Conservation (phyloP, 1,140 invertebrate genomes). For the Calycopis cecrops region DNA sequence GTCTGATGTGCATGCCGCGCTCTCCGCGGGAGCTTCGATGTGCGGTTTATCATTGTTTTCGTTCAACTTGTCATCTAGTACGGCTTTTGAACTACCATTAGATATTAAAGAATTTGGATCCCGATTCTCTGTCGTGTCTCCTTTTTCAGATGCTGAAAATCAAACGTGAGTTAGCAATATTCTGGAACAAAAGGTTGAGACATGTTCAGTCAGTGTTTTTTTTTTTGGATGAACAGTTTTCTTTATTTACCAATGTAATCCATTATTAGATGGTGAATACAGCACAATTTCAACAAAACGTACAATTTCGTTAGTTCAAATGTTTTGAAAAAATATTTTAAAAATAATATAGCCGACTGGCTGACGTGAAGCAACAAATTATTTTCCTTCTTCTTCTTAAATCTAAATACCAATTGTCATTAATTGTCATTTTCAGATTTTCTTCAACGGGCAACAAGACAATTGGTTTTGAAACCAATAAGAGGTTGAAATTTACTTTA, state of each 20-base stretch:
- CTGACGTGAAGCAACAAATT: conserved; percentile 68
- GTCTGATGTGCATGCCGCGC: conserved; percentile 50
- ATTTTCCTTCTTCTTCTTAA: conserved; percentile 23
- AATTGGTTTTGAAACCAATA: too few relatives aligned
- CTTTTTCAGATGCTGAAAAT: conserved; percentile 64
- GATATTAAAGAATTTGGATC: conserved; percentile 62
- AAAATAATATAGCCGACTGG: conserved; percentile 52
- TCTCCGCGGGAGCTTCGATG: conserved; percentile 51
- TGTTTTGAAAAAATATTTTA: conserved; percentile 70
- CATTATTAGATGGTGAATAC: conserved; percentile 37
- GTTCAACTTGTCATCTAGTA: conserved; percentile 45
- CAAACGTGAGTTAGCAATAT: conserved; percentile 65
- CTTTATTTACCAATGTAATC: conserved; percentile 56
- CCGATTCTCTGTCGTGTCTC: conserved; percentile 67
- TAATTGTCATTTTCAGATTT: conserved; percentile 7
- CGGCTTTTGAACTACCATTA: conserved; percentile 51
- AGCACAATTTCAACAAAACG: conserved; percentile 18
- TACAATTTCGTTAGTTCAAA: conserved; percentile 23
- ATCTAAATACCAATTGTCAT: neutral
- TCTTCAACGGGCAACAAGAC: neutral
- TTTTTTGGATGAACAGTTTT: conserved; percentile 9
- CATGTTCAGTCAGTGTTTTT: conserved; percentile 37
- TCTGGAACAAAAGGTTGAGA: conserved; percentile 63
- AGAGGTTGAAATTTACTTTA: too few relatives aligned
- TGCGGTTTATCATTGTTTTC: conserved; percentile 46